Evolutionary conservation across 92 coral and sea anemone species (phyloP), one percentile per base, ranked within the genome.

Genomic region (Palythoa grandiflora): DNA sequence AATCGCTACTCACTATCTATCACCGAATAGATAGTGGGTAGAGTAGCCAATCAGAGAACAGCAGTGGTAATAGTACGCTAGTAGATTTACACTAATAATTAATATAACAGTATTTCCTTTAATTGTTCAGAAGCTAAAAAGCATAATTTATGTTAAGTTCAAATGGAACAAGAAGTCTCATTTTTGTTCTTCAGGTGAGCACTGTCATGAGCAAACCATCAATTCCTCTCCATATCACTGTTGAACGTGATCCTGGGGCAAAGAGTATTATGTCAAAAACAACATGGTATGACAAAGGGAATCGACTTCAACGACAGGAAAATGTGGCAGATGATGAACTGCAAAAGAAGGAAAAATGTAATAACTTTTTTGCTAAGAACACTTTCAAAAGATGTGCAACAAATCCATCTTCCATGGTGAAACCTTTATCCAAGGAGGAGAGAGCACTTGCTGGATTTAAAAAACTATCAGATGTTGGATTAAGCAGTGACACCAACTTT

Each of bases 211-310:
- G 90, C 68, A 89, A 61, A 53, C 94, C 98, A 14, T 87, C 89
- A 1, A 93, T 89, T 61, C 91, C 91, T 2, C 88, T 92, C 71
- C 93, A 93, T 50, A 89, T 95, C 75, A 95, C 98, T 10, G 21
- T 95, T 73, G 98, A 95, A 88, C 89, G 95, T 48, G 87, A 92
- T 50, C 80, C 89, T 0, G 78, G 73, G 17, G 57, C 51, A 17
- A 68, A 86, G 60, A 76, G 54, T 70, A 38, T 38, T 75, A 81
- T 13, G 14, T 38, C 70, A 12, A 89, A 90, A 68, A 52, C 86
- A 1, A 70, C 83, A 2, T 89, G 90, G 78, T 79, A 79, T 52
- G 68, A 79, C 35, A 90, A 86, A 20, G 71, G 80, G 73, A 60
- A 50, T 5, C 63, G 20, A 8, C 75, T 78, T 20, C 80, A 78